These are phyloP conservation scores for Prochilodus magdalenae DNA, from an alignment of 2,113 vertebrate species.

Conservation along the genomic window DNA sequence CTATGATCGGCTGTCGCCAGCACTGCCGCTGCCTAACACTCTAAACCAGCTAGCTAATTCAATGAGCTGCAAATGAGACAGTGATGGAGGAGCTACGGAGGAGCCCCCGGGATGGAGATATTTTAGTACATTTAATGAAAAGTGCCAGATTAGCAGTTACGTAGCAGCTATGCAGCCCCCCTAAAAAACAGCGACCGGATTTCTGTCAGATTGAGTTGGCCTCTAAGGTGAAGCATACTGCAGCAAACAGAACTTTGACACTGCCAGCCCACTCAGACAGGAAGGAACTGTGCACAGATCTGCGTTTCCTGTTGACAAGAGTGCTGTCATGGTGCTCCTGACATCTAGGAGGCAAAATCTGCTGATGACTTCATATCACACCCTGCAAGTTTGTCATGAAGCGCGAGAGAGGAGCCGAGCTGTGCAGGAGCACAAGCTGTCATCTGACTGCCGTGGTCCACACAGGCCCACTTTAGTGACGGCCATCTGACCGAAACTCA, in stretches of 20 bases:
- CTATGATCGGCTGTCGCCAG: not conserved
- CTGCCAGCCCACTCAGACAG: slow-evolving; percentile 40
- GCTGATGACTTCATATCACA: not conserved
- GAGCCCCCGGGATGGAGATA: not conserved
- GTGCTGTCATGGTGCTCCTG: slow-evolving; percentile 5
- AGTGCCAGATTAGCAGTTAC: not conserved
- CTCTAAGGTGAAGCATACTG: slow-evolving; percentile 61
- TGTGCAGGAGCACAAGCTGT: not conserved
- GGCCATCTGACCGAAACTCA: not conserved
- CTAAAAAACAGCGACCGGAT: not conserved
- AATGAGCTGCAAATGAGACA: not conserved
- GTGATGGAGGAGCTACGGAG: not conserved
- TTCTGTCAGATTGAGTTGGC: slow-evolving; percentile 15
- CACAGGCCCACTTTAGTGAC: not conserved
- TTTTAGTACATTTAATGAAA: not conserved
- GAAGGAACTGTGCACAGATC: slow-evolving; percentile 73
- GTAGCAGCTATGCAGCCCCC: not conserved
- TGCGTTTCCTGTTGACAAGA: slow-evolving; percentile 76
- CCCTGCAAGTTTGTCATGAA: not conserved
- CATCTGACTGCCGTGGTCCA: not conserved
- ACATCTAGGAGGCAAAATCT: slow-evolving; percentile 10
- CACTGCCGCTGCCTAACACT: not conserved
- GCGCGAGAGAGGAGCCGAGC: not conserved
- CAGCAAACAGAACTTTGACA: slow-evolving; percentile 43
- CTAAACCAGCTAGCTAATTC: not conserved